Evolutionary conservation across 2,888 invertebrate species (phyloP), one percentile per base, ranked within the genome.

Genomic region (Selenia dentaria): DNA sequence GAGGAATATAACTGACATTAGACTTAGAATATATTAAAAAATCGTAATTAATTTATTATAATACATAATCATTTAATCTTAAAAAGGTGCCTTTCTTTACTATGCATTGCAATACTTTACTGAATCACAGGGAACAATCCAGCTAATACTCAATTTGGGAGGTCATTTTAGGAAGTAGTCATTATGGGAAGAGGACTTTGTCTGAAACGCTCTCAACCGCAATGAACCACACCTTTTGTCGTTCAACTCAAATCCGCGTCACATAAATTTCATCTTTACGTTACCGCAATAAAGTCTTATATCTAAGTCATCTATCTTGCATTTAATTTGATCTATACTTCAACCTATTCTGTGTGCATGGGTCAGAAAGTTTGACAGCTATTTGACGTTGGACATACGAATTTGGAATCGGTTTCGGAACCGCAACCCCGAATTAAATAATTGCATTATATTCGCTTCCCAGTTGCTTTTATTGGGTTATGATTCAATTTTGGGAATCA

Each of bases 281-380:
- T 8, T 8, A 22, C 2, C 8, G 22, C 8, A 22, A 8, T 22
- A 22, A 22, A 8, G 22, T 2, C 4, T 16, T 3, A 16, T 16
- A 3, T 16, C 4, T 16, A 16, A 2, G 4, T 4, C 22, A 22
- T 8, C 16, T 8, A 22, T 22, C 8, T 8, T 8, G 8, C 6
- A 22, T 22, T 8, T 2, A 22, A 6, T 22, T 4, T 18, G 18
- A 18, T 6, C 2, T 18, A 5, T 18, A 24, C 24, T n/a, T 6
- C 6, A 5, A n/a, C 10, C 24, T n/a, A 24, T 18, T 2, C 18
- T 6, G 22, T 8, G 6, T 6, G 9, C 24, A 22, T 2, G 27
- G 24, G 28, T 29, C 38, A 24, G 38, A 39, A 39, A 45, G 29
- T 45, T 39, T 45, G 45, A 45, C 39, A 45, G 34, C 29, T 29